Percentiles rank a stretch among this genome's conserved stretches.
Evolutionary conservation across 2,888 invertebrate genomes (phyloP).

Genomic region (Amorpha juglandis): DNA sequence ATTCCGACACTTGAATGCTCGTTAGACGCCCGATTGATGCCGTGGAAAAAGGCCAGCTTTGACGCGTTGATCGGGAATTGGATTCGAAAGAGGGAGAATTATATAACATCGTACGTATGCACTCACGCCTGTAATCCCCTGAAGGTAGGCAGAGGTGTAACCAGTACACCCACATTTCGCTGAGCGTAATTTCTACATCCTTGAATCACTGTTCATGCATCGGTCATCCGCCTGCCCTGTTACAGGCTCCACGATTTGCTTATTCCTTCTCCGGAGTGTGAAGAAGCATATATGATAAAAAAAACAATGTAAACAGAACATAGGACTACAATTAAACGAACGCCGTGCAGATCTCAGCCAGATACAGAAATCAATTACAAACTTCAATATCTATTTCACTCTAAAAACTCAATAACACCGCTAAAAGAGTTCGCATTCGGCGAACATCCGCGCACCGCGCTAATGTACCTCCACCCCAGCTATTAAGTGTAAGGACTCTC

Average conservation of each 20-base stretch:
- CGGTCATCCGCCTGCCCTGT: too few relatives aligned
- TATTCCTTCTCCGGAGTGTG: too few relatives aligned
- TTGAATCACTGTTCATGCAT: too few relatives aligned
- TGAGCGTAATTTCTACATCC: too few relatives aligned
- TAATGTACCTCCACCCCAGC: slow-evolving; percentile 45
- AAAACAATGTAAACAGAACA: too few relatives aligned
- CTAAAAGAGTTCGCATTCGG: not conserved
- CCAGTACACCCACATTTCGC: too few relatives aligned
- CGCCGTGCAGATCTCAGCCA: too few relatives aligned
- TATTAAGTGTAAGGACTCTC: slow-evolving; percentile 58
- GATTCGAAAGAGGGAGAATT: not conserved
- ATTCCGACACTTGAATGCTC: slow-evolving; percentile 26
- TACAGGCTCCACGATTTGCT: too few relatives aligned
- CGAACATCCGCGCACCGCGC: slow-evolving; percentile 7
- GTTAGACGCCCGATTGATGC: slow-evolving; percentile 16
- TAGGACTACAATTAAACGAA: too few relatives aligned
- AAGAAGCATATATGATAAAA: too few relatives aligned
- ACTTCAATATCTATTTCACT: not conserved
- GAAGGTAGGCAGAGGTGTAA: too few relatives aligned
- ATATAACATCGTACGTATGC: not conserved
- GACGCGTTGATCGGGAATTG: not conserved
- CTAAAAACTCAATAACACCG: slow-evolving; percentile 7
- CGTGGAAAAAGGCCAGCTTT: slow-evolving; percentile 7
- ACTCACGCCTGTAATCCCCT: too few relatives aligned
- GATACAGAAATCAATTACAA: not conserved